These are phyloP conservation scores for Megathymus violae DNA, from an alignment of 1,140 invertebrate genomes.

Conservation along the genomic window DNA sequence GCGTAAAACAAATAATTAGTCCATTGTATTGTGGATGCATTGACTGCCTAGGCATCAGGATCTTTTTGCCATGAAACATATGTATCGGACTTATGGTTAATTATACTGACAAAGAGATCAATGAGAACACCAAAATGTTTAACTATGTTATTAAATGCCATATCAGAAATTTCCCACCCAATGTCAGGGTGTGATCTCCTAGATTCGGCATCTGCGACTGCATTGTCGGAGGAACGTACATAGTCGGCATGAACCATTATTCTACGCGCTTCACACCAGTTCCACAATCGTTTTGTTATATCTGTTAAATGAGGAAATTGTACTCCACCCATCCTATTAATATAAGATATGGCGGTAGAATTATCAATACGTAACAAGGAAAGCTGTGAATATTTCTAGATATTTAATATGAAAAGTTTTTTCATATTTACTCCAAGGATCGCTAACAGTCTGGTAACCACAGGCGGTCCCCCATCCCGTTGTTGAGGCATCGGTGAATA, in stretches of 20 bases:
- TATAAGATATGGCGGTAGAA: slow-evolving; percentile 7
- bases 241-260: slow-evolving; percentile 3
- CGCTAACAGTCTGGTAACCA: not conserved
- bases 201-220: slow-evolving; percentile 12
- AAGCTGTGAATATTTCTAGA: slow-evolving; percentile 6
- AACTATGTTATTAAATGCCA: not conserved
- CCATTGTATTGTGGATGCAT: slow-evolving; percentile 39
- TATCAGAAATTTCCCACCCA: slow-evolving; percentile 5
- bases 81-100: slow-evolving; percentile 34
- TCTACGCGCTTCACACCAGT: slow-evolving; percentile 12
- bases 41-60: slow-evolving; percentile 18
- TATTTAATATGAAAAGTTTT: not conserved
- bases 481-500: not conserved
- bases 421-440: not conserved
- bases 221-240: slow-evolving; percentile 10
- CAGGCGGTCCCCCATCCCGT: not conserved
- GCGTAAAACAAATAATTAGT: slow-evolving; percentile 32
- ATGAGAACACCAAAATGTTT: slow-evolving; percentile 22
- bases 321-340: slow-evolving; percentile 9
- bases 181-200: slow-evolving; percentile 7
- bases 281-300: slow-evolving; percentile 5
- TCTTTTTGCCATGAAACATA: slow-evolving; percentile 35
- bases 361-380: slow-evolving; percentile 9
- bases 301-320: not conserved
- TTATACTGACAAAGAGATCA: slow-evolving; percentile 26